Base-by-base conservation (phyloP, 2,888 invertebrate genomes). In the Sarcophaga caerulescens region DNA sequence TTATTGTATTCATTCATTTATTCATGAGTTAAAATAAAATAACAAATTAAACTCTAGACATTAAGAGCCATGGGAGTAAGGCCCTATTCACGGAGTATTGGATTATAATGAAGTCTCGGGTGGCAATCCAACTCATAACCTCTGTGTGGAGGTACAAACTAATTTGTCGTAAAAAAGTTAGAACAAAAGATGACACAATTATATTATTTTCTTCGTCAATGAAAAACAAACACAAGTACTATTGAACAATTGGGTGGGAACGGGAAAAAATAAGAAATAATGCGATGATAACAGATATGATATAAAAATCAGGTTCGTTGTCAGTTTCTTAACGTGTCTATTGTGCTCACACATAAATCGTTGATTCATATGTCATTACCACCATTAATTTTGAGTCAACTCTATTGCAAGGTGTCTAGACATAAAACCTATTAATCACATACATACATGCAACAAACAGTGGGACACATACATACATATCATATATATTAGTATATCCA, bases 361-460 rank as follows among this genome's bases (percentile, higher is more conserved):
- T 52, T 14, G 44, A 62, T 74, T 57, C 83, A 78, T 74, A 83
- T 86, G 80, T 83, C 82, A 82, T 83, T 80, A 83, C 62, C 77
- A 83, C 65, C 69, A 81, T 81, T 81, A 74, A 83, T 81, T 80
- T 80, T 44, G 44, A 74, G 59, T 19, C 69, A 79, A 83, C 83
- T 80, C 80, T 74, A 83, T 74, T 68, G 77, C 83, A 83, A 77
- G 85, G 85, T 80, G 85, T 86, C 85, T 86, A 86, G 85, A 86
- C 85, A 78, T 68, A 83, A 86, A 83, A 83, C 83, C 85, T 81
- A 86, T 86, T 81, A 86, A 83, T 86, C 85, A 83, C 85, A 83
- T 70, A 70, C 81, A 62, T 69, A n/a, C 25, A 78, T 73, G 66
- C 71, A 82, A 73, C 73, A 77, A 70, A 81, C 75, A 59, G 65